phyloP scores from a whole-genome alignment of 2,888 invertebrate species.

The Microctonus brassicae region DNA sequence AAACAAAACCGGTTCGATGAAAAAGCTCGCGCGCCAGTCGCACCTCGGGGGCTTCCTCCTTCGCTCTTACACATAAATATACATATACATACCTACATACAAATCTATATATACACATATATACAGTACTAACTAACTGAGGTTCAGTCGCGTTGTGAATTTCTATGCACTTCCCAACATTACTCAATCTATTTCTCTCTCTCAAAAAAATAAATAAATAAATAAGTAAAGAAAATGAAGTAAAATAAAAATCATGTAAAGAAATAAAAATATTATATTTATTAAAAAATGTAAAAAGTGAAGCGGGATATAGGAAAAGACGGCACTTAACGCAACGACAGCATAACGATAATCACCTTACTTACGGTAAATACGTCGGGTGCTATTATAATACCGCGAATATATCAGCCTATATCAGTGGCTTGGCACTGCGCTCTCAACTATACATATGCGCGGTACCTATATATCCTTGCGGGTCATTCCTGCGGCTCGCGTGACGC shows the following conservation, averaged over 20 bases:
- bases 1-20: conserved; percentile 42
- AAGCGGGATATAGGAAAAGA: conserved; percentile 7
- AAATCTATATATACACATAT: background rate
- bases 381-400: conserved; percentile 32
- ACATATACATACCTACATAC: background rate
- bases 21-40: conserved; percentile 44
- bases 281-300: background rate
- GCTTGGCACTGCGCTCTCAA: background rate
- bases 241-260: background rate
- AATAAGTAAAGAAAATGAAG: background rate
- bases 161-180: background rate
- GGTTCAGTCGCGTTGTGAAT: background rate
- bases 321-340: conserved; percentile 30
- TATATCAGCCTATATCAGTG: conserved; percentile 20
- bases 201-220: background rate
- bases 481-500: conserved; percentile 27
- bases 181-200: background rate
- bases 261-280: background rate
- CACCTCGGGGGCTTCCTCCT: conserved; percentile 47
- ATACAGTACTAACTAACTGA: no score
- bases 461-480: conserved; percentile 15
- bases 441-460: background rate
- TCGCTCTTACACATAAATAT: conserved; percentile 1
- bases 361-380: conserved; percentile 32
- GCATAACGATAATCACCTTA: conserved; percentile 33